Conservation (phyloP, 2,113 vertebrate genomes). For the Parus major region DNA sequence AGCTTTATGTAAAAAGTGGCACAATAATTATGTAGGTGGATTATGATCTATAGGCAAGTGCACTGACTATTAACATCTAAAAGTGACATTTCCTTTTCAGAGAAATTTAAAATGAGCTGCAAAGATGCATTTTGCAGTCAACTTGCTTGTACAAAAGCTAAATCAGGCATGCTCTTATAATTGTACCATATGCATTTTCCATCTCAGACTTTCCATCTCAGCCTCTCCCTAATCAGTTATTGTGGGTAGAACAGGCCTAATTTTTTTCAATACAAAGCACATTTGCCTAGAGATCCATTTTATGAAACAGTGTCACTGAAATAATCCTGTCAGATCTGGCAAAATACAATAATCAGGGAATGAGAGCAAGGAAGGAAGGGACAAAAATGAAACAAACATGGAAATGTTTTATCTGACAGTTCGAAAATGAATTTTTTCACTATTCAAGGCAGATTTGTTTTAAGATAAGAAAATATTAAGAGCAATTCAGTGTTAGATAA, state of each 20-base stretch:
- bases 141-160: slow-evolving; percentile 17
- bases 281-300: background rate
- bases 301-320: background rate
- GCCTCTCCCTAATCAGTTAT: background rate
- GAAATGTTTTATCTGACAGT: background rate
- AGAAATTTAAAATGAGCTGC: slow-evolving; percentile 26
- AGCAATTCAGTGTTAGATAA: background rate
- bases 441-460: background rate
- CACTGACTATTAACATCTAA: slow-evolving; percentile 38
- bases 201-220: background rate
- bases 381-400: background rate
- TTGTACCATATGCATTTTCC: background rate
- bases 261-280: background rate
- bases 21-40: slow-evolving; percentile 58
- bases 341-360: background rate
- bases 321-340: background rate
- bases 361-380: background rate
- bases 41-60: slow-evolving; percentile 39
- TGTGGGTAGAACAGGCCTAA: background rate
- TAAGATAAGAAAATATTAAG: background rate
- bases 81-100: slow-evolving; percentile 61
- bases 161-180: slow-evolving; percentile 10
- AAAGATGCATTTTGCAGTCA: slow-evolving; percentile 38
- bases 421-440: background rate
- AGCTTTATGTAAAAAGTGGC: slow-evolving; percentile 36